Evolutionary conservation across 2,797 vertebrate genomes (phyloP), one percentile per base, ranked within the genome.

Genomic region (Rhynchonycteris naso): DNA sequence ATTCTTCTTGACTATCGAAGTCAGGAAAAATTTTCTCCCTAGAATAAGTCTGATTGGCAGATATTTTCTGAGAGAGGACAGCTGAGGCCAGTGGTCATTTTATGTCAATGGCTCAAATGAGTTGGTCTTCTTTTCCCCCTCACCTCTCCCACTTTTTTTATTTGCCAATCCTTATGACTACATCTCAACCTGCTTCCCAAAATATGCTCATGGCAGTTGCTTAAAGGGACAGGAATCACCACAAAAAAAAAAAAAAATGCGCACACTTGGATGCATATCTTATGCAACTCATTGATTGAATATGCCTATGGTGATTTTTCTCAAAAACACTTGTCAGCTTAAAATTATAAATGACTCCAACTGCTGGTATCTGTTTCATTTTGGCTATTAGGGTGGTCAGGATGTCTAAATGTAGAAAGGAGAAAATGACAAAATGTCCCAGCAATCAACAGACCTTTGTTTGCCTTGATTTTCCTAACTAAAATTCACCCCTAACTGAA

Each of bases 41-140:
- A 66, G 90, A 86, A 90, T 16, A 35, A 1, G 9, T 92, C 89
- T 98, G 97, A 98, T 84, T 97, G 97, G 96, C 97, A 98, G 96
- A 83, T 78, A 92, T 93, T 97, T 96, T 95, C 96, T 96, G 61
- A 97, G 22, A 97, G 33, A 95, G 93, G 97, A 98, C 96, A 98
- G 93, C 81, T 91, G 43, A 96, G 92, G 95, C 97, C 97, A 96
- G 92, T 94, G 97, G 97, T 96, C 93, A 93, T 93, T 97, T 96
- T 89, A 85, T 95, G 95, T 97, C 97, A 98, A 72, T 96, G 94
- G 78, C 15, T 83, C 94, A 97, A 97, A 96, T 58, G 87, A 95
- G 93, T 71, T 86, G 71, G 90, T 92, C 94, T 92, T 83, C 83
- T 95, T 43, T 50, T 80, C 79, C 28, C 76, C 43, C n/a, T 63